Evolutionary conservation across 1,140 invertebrate species (phyloP), one percentile per base, ranked within the genome.

Genomic region (Carposina sasakii): DNA sequence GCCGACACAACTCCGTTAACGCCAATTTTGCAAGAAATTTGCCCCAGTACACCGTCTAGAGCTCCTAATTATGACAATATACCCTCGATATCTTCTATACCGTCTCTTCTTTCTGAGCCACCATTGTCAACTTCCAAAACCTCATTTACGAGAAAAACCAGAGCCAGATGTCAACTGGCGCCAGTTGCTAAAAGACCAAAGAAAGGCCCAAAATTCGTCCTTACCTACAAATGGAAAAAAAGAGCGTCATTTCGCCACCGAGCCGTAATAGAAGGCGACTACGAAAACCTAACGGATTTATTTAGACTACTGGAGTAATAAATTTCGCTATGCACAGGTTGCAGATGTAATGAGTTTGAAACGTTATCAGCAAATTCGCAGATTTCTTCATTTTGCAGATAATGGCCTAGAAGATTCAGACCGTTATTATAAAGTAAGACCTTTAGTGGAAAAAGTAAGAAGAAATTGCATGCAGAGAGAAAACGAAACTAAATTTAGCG

Each of bases 321-420:
- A 20, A 34, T 54, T 45, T 16, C 24, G 58, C 15, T 61, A 52
- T 45, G 16, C 28, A 19, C 45, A n/a, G 30, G 40, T 60, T 34
- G 60, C 60, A 21, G 57, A 63, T 43, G 1, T 63, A 23, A 63
- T 67, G 64, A 12, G 6, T 31, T 33, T 67, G 42, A 67, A 67
- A 57, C 48, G 54, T 3, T 63, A 60, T 48, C 48, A 68, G 52
- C 41, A 57, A n/a, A 68, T 68, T 24, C 55, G 66, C 5, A 43
- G 57, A 24, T 62, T 30, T 48, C 21, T 68, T 17, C 66, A 68
- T 17, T 68, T 68, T 48, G 50, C 19, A 31, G 62, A 65, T 42
- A 58, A 65, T 37, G 52, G n/a, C 21, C 24, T 42, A 26, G 28
- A 46, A 30, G 40, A 59, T 45, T 22, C 39, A 19, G 59, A 66